These are phyloP conservation scores for Ia io DNA, from an alignment of 2,113 vertebrate genomes.

Conservation along the genomic window DNA sequence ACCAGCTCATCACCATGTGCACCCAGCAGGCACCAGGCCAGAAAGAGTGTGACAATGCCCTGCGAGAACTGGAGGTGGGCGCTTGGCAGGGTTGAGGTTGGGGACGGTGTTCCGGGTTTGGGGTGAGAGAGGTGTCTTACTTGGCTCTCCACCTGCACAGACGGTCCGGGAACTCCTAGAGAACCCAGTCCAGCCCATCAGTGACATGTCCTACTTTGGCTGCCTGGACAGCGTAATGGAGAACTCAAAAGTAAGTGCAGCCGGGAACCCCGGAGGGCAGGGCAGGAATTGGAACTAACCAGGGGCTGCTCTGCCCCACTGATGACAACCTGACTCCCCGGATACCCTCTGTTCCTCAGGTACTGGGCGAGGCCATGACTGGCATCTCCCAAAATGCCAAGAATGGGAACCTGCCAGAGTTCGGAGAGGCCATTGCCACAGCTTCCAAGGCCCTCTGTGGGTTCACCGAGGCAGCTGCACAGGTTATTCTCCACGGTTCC, in stretches of 20 bases:
- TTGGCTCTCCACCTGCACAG: constrained; percentile 74
- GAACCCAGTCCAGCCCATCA: constrained; percentile 95
- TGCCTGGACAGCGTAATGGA: constrained; percentile 99
- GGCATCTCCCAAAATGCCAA: constrained; percentile 98
- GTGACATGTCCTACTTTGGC: constrained; percentile 95
- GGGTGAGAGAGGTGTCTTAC: background rate
- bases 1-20: constrained; percentile 99
- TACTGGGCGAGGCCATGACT: constrained; percentile 97
- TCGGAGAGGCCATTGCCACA: constrained; percentile 92
- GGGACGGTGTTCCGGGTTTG: background rate
- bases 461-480: constrained; percentile 95
- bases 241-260: constrained; percentile 93
- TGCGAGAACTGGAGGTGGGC: constrained; percentile 93
- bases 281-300: background rate
- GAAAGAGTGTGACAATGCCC: constrained; percentile 97
- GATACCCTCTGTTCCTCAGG: constrained; percentile 78
- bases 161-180: constrained; percentile 95
- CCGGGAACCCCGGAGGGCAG: background rate
- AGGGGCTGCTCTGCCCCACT: background rate
- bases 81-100: background rate
- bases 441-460: constrained; percentile 97
- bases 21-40: constrained; percentile 97
- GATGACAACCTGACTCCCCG: background rate
- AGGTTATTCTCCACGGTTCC: constrained; percentile 81
- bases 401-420: constrained; percentile 95